phyloP scores from a whole-genome alignment of 2,797 vertebrate genomes.

The Huso huso region DNA sequence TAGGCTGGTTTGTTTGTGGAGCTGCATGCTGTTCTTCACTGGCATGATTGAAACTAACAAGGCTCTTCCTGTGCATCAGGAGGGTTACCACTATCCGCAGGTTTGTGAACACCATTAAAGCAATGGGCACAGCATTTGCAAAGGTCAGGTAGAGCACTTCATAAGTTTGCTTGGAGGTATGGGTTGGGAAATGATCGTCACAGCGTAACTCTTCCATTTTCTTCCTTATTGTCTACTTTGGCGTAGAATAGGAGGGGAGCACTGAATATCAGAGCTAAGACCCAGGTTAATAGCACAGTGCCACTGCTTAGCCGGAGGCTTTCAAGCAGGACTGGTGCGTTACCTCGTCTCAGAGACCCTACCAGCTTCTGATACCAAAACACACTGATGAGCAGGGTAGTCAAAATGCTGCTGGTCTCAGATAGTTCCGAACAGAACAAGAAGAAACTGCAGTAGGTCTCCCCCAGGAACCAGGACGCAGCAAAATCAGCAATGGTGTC shows the following conservation, averaged over 20 bases:
- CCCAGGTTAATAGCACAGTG: constrained; percentile 55
- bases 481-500: constrained; percentile 49
- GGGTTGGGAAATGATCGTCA: constrained; percentile 33
- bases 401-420: constrained; percentile 64
- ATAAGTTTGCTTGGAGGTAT: constrained; percentile 27
- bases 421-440: constrained; percentile 54
- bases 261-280: constrained; percentile 41
- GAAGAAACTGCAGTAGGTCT: constrained; percentile 48
- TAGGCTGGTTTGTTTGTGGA: no score
- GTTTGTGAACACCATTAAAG: constrained; percentile 47
- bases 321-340: constrained; percentile 49
- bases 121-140: constrained; percentile 50
- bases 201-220: constrained; percentile 34
- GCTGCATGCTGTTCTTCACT: no score
- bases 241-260: constrained; percentile 47
- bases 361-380: constrained; percentile 71
- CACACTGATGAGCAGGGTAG: constrained; percentile 59
- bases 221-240: constrained; percentile 25
- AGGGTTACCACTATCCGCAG: constrained; percentile 52
- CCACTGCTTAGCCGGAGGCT: constrained; percentile 36
- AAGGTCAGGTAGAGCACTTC: constrained; percentile 47
- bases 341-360: constrained; percentile 51
- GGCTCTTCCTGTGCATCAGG: constrained; percentile 42
- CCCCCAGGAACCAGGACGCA: constrained; percentile 49
- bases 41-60: constrained; percentile 16